phyloP scores from a whole-genome alignment of 2,888 invertebrate species.

The Leucoptera coffeella region DNA sequence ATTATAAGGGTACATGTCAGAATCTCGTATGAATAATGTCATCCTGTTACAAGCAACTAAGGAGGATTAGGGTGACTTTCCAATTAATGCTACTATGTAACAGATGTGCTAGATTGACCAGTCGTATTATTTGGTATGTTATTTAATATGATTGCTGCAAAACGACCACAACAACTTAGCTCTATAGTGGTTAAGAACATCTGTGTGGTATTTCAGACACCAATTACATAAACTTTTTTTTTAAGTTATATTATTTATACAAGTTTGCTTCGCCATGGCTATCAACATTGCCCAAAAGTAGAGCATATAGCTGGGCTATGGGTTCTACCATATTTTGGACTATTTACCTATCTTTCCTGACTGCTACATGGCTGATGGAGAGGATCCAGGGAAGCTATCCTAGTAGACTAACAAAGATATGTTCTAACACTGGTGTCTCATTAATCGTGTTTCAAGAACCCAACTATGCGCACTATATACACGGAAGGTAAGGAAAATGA shows the following conservation, averaged over 20 bases:
- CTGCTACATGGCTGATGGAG: constrained; percentile 12
- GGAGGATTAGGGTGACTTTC: too few relatives aligned
- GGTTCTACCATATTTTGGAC: constrained; percentile 24
- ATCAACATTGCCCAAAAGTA: constrained; percentile 15
- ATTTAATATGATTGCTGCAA: too few relatives aligned
- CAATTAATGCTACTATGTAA: too few relatives aligned
- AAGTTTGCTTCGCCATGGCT: constrained; percentile 22
- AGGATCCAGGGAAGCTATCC: constrained; percentile 12
- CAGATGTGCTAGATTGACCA: too few relatives aligned
- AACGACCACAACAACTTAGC: too few relatives aligned
- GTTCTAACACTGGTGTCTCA: constrained; percentile 22
- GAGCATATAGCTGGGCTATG: constrained; percentile 26
- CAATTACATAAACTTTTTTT: too few relatives aligned
- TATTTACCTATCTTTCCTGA: constrained; percentile 14
- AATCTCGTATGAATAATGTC: too few relatives aligned
- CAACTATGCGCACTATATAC: constrained; percentile 33
- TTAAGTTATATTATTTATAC: constrained; percentile 5
- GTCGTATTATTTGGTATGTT: too few relatives aligned
- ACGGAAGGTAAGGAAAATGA: constrained; percentile 37
- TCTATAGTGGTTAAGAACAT: too few relatives aligned
- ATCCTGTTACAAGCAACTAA: too few relatives aligned
- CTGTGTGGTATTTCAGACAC: too few relatives aligned
- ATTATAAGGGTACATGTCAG: too few relatives aligned
- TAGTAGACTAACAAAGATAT: constrained; percentile 14
- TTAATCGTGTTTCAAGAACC: constrained; percentile 34